Evolutionary conservation across 2,113 vertebrate species (phyloP).

Genomic region (Mungos mungo): DNA sequence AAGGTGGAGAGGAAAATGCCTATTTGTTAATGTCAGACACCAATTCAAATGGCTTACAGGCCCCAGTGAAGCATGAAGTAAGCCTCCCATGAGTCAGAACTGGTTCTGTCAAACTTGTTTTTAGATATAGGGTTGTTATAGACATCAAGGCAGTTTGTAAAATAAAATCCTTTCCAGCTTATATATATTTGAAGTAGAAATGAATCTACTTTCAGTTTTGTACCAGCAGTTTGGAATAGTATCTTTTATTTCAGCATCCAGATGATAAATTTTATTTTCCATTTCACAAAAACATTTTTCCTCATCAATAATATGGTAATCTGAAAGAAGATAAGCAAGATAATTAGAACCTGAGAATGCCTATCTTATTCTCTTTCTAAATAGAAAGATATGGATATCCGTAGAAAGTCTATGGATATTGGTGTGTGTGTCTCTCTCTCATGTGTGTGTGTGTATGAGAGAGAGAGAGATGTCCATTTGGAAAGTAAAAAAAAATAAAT

Average conservation of each 20-base stretch:
- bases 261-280: slow-evolving; percentile 32
- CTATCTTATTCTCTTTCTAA: background rate
- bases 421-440: background rate
- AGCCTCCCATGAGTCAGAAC: background rate
- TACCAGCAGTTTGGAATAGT: slow-evolving; percentile 12
- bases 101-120: slow-evolving; percentile 28
- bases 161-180: slow-evolving; percentile 48
- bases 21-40: slow-evolving; percentile 28
- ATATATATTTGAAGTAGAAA: slow-evolving; percentile 45
- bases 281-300: background rate
- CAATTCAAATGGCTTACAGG: background rate
- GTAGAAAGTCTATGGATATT: background rate
- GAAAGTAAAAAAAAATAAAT: background rate
- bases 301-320: background rate
- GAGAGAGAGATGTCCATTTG: background rate
- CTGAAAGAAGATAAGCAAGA: background rate
- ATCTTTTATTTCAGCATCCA: slow-evolving; percentile 30
- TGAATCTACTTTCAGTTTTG: slow-evolving; percentile 42
- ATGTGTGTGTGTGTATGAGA: background rate
- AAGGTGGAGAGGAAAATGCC: slow-evolving; percentile 12
- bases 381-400: too few species aligned
- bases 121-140: slow-evolving; percentile 46
- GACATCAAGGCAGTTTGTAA: slow-evolving; percentile 46
- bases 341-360: background rate
- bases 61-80: background rate